Evolutionary conservation across 64 coral and sea anemone genomes (phyloP).

Genomic region (Orbicella faveolata): DNA sequence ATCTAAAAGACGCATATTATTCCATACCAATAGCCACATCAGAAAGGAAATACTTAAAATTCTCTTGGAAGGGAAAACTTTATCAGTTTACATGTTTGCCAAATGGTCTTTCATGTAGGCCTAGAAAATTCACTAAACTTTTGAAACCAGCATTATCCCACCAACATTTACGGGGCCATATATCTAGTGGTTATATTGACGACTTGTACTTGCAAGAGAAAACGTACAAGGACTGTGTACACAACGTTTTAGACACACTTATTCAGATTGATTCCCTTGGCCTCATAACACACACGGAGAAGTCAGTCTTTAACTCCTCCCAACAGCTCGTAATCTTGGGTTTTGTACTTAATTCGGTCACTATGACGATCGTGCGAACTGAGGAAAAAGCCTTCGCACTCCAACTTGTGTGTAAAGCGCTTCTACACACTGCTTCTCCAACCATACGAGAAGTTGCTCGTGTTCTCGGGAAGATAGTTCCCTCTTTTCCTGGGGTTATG

Average conservation of each 20-base stretch:
- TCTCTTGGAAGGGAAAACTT: neutral
- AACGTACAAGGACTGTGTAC: neutral
- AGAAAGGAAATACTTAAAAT: too few relatives aligned
- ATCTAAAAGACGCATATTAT: constrained; percentile 35
- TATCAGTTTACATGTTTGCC: constrained; percentile 24
- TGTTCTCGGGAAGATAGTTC: constrained; percentile 50
- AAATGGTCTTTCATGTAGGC: constrained; percentile 14
- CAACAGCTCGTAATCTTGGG: too few relatives aligned
- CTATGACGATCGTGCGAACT: too few relatives aligned
- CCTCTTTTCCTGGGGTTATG: constrained; percentile 44
- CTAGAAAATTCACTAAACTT: constrained; percentile 43
- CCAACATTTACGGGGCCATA: neutral
- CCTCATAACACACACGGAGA: too few relatives aligned
- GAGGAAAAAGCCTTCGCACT: too few relatives aligned
- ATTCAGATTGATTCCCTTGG: too few relatives aligned
- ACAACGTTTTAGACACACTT: constrained; percentile 3
- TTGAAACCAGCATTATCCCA: constrained; percentile 16
- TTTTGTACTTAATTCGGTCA: too few relatives aligned
- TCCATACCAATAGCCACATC: neutral
- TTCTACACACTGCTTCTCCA: too few relatives aligned
- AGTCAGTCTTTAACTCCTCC: too few relatives aligned
- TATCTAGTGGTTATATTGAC: constrained; percentile 18
- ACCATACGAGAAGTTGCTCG: too few relatives aligned
- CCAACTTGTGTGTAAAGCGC: too few relatives aligned
- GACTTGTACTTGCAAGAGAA: constrained; percentile 27